Evolutionary conservation across 2,113 vertebrate species (phyloP).

Genomic region (Ceratotherium simum): DNA sequence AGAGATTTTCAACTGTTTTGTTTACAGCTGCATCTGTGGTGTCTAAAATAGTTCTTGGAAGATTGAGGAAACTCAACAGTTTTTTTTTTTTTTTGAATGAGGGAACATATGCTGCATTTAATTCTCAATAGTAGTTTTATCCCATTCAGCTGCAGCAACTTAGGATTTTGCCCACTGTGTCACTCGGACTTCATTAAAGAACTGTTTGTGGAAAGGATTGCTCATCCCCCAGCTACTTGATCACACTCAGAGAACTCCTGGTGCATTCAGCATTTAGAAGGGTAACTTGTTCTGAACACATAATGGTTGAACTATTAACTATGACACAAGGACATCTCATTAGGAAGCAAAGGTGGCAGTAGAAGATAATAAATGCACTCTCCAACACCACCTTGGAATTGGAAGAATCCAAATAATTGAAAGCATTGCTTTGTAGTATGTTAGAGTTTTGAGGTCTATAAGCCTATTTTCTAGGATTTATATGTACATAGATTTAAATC

Average conservation of each 20-base stretch:
- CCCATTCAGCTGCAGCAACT: background rate
- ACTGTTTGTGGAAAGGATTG: background rate
- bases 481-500: background rate
- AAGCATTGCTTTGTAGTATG: background rate
- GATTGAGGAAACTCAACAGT: background rate
- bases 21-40: background rate
- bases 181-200: background rate
- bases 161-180: background rate
- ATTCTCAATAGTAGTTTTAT: background rate
- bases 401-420: constrained; percentile 24
- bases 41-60: background rate
- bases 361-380: background rate
- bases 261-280: background rate
- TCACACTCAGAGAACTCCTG: background rate
- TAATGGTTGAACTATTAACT: background rate
- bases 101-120: background rate
- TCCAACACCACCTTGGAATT: background rate
- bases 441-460: background rate
- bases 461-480: background rate
- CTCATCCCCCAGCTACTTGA: background rate
- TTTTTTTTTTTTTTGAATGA: background rate
- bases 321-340: background rate
- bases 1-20: background rate
- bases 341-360: background rate
- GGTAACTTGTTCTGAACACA: background rate